Evolutionary conservation across 2,113 vertebrate species (phyloP).

Genomic region (Thamnophis sirtalis): DNA sequence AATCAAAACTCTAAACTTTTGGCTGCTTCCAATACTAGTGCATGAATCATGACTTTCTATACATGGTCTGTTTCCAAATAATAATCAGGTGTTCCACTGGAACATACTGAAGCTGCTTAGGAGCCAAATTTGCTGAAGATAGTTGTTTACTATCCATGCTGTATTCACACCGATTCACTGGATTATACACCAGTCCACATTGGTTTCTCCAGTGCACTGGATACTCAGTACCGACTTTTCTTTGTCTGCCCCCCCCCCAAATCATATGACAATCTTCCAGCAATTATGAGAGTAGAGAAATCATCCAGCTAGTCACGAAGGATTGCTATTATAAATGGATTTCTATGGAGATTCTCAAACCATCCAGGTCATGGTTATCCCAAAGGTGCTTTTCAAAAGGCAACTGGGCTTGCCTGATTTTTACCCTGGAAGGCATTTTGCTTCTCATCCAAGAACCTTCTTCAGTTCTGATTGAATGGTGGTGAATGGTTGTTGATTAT

Average conservation of each 20-base stretch:
- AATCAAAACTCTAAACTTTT: background rate
- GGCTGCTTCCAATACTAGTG: background rate
- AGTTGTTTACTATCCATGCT: background rate
- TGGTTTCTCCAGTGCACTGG: background rate
- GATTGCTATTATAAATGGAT: background rate
- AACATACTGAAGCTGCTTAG: background rate
- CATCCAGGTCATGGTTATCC: background rate
- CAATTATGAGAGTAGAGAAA: background rate
- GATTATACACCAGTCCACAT: background rate
- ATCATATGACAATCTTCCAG: background rate
- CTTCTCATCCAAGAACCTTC: background rate
- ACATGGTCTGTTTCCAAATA: background rate
- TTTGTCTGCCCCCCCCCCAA: background rate
- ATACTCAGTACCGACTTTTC: background rate
- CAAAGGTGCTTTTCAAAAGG: background rate
- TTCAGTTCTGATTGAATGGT: background rate
- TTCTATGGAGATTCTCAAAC: background rate
- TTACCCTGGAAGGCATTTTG: background rate
- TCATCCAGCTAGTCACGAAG: background rate
- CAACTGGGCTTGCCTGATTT: background rate
- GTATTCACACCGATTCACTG: background rate
- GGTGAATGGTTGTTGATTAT: background rate
- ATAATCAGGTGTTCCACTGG: background rate
- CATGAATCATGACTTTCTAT: background rate
- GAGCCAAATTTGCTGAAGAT: background rate